Conservation (phyloP, 2,797 vertebrate species). For the Oreonectes daqikongensis region DNA sequence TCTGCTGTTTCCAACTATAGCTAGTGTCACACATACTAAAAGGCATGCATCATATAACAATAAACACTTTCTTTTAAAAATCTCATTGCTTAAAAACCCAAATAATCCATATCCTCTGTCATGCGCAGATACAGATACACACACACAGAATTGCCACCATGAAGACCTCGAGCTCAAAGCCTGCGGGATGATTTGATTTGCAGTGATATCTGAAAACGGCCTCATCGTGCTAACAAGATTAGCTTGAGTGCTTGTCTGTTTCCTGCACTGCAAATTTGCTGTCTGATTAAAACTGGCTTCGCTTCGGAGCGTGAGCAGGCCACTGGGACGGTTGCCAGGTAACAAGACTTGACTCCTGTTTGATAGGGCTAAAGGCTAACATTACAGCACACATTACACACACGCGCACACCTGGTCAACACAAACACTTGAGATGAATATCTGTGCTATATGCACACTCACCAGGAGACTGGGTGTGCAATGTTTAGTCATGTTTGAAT, state of each 20-base stretch:
- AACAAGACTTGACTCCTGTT: conserved; percentile 75
- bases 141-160: conserved; percentile 45
- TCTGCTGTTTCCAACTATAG: neutral
- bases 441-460: neutral
- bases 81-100: conserved; percentile 20
- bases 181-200: conserved; percentile 88
- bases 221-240: conserved; percentile 89
- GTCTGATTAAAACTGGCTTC: conserved; percentile 82
- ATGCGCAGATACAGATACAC: conserved; percentile 25
- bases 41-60: conserved; percentile 16
- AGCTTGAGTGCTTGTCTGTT: conserved; percentile 83
- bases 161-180: conserved; percentile 72
- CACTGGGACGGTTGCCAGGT: conserved; percentile 84
- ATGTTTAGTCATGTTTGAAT: neutral
- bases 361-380: conserved; percentile 72
- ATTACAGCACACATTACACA: conserved; percentile 58
- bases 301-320: conserved; percentile 74
- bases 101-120: conserved; percentile 51
- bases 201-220: conserved; percentile 89
- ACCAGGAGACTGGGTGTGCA: neutral
- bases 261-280: conserved; percentile 82
- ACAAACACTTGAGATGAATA: conserved; percentile 6
- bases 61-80: conserved; percentile 13
- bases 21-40: conserved; percentile 37
- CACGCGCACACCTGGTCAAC: conserved; percentile 43